phyloP scores from a whole-genome alignment of 1,140 invertebrate genomes.

The Drosophila pandora region DNA sequence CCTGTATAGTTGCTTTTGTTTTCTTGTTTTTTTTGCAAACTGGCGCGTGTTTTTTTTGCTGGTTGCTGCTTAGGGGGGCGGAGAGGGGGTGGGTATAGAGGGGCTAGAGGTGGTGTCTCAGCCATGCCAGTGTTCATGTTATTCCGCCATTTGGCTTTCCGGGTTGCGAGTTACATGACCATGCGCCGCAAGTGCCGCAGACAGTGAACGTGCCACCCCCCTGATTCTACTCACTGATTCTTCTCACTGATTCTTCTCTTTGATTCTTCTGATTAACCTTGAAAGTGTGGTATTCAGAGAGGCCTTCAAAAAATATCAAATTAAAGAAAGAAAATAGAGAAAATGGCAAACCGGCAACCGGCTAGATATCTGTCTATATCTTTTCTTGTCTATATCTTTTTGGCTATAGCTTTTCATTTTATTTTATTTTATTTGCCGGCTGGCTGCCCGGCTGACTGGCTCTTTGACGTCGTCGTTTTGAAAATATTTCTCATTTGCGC shows the following conservation, averaged over 20 bases:
- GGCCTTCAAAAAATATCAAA: slow-evolving; percentile 2
- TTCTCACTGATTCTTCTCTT: no score
- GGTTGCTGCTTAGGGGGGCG: background rate
- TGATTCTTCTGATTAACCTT: slow-evolving; percentile 57
- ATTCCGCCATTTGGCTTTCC: slow-evolving; percentile 72
- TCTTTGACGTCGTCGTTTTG: slow-evolving; percentile 1
- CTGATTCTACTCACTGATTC: no score
- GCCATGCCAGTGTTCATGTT: slow-evolving; percentile 63
- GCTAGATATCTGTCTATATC: slow-evolving; percentile 9
- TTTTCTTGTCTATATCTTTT: background rate
- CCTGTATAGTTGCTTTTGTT: slow-evolving; percentile 28
- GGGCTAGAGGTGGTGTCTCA: slow-evolving; percentile 22
- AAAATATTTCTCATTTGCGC: slow-evolving; percentile 50
- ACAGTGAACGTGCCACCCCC: slow-evolving; percentile 50
- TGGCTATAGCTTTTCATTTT: no score
- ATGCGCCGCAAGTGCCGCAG: slow-evolving; percentile 60
- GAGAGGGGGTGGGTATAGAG: background rate
- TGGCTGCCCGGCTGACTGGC: no score
- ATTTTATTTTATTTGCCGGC: no score
- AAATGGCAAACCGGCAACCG: slow-evolving; percentile 58
- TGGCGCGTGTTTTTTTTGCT: slow-evolving; percentile 51
- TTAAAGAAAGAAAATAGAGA: slow-evolving; percentile 8
- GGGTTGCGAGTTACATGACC: slow-evolving; percentile 75
- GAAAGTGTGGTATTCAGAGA: slow-evolving; percentile 32
- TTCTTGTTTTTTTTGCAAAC: slow-evolving; percentile 6